These are phyloP conservation scores for Mus musculus DNA, from an alignment of 2,113 vertebrate genomes.

Conservation along the genomic window GRCm39 chr7:87941001-87941500, in stretches of 20 bases:
- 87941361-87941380: not conserved
- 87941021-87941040: not conserved
- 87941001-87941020: fast-evolving
- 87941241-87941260: not conserved
- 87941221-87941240: not conserved
- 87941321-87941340: slow-evolving; percentile 49
- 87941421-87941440: not conserved
- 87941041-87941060: not conserved
- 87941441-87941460: not conserved
- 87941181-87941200: not conserved
- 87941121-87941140: not conserved
- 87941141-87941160: not conserved
- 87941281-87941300: slow-evolving; percentile 8
- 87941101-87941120: not conserved
- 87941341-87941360: slow-evolving; percentile 1
- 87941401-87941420: slow-evolving; percentile 11
- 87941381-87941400: slow-evolving; percentile 15
- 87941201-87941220: not conserved
- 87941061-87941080: not conserved
- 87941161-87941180: not conserved
- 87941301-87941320: slow-evolving; percentile 32
- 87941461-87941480: not conserved
- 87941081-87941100: not conserved
- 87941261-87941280: slow-evolving; percentile 16
- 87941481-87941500: not conserved